Evolutionary conservation across 1,140 invertebrate genomes (phyloP).

Genomic region (Cherax destructor): DNA sequence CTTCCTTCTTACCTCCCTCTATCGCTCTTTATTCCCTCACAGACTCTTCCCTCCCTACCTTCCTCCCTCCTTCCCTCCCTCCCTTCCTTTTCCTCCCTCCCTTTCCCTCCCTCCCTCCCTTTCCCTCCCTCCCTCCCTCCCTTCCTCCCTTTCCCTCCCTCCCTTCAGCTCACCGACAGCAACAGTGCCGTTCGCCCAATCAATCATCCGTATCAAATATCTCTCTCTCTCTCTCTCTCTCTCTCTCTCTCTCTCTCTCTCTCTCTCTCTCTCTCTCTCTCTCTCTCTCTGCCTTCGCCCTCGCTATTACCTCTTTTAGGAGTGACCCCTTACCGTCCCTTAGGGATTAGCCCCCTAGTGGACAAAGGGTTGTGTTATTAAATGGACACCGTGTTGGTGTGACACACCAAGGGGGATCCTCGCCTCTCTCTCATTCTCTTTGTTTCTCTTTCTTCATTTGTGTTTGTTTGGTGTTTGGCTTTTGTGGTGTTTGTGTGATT

Average conservation of each 20-base stretch:
- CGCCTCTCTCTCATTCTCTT: too few species aligned
- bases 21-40: background rate
- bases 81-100: background rate
- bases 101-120: background rate
- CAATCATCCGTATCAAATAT: background rate
- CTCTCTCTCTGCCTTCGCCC: background rate
- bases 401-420: background rate
- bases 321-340: background rate
- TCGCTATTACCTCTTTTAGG: background rate
- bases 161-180: background rate
- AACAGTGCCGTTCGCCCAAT: background rate
- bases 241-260: slow-evolving; percentile 1
- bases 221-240: background rate
- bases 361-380: slow-evolving; percentile 18
- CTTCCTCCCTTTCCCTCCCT: background rate
- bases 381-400: slow-evolving; percentile 17
- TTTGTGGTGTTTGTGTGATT: too few species aligned
- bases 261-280: slow-evolving; percentile 5
- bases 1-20: too few species aligned
- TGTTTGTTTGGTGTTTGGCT: too few species aligned
- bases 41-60: background rate
- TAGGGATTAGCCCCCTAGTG: slow-evolving; percentile 12
- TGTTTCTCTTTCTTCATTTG: too few species aligned
- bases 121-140: background rate
- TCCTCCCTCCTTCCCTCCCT: background rate